Conservation (phyloP, 2,113 vertebrate genomes). For the Gasterosteus aculeatus region DNA sequence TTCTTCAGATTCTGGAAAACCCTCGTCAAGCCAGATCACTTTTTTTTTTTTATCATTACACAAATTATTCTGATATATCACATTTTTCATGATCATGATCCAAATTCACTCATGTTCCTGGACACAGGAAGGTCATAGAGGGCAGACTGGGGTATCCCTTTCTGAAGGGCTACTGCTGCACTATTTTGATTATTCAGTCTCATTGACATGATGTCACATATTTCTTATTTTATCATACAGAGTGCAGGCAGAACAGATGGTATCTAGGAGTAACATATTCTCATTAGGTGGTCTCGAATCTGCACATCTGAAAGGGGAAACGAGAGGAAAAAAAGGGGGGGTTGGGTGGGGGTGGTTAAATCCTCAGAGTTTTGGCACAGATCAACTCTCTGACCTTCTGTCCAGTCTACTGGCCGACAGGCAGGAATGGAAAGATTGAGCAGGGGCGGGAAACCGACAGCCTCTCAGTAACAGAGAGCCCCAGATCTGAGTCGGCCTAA, state of each 20-base stretch:
- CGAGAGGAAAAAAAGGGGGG: constrained; percentile 31
- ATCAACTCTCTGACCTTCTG: constrained; percentile 81
- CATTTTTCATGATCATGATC: constrained; percentile 2
- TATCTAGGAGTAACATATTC: constrained; percentile 80
- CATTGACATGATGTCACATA: constrained; percentile 66
- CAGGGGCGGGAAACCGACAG: constrained; percentile 66
- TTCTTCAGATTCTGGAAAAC: neutral
- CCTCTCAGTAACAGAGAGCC: constrained; percentile 49
- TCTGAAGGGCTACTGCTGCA: constrained; percentile 53
- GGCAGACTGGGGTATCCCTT: constrained; percentile 38
- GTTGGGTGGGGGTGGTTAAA: constrained; percentile 50
- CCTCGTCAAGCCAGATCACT: neutral
- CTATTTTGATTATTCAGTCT: constrained; percentile 72
- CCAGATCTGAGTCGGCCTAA: constrained; percentile 58
- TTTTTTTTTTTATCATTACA: constrained; percentile 7
- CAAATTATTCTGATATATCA: neutral
- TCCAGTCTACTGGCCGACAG: constrained; percentile 76
- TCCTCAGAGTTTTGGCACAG: constrained; percentile 80
- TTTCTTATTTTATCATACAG: constrained; percentile 70
- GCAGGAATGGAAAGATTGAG: constrained; percentile 68
- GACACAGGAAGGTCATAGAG: constrained; percentile 21
- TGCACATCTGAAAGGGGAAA: constrained; percentile 75
- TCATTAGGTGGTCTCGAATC: constrained; percentile 79
- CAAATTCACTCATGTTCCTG: neutral
- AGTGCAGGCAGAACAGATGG: constrained; percentile 80